Base-by-base conservation (phyloP, 1,140 invertebrate species). In the Leptonema lineaticorne region DNA sequence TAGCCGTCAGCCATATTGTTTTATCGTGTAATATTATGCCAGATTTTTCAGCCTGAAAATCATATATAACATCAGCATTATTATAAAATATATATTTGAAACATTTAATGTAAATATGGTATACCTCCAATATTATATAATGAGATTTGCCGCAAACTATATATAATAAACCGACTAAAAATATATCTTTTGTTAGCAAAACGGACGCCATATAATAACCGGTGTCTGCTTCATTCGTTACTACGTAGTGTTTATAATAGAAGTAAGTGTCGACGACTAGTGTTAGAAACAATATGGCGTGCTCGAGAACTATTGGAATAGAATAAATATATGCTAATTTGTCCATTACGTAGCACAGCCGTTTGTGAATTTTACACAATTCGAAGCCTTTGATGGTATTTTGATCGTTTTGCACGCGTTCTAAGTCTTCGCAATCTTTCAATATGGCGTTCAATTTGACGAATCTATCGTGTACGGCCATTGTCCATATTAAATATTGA, bases 41-140 rank as follows among this genome's bases (percentile, higher is more conserved):
- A 53, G 50, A 22, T 53, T 53, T 53, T 53, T 53, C 50, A 7
- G 50, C 50, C 50, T 53, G 22, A 53, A 53, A 16, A 53, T 11
- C 6, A 53, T 11, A 26, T 11, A 53, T 26, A 16, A 22, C 5
- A 4, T 50, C 18, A 50, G 18, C 5, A 50, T 24, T 11, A 26
- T 11, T 22, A 16, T 8, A 14, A 1, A 26, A 53, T 53, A 53
- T 26, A 53, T n/a, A n/a, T 20, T 53, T 24, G 7, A 2, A 53
- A 26, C 37, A 11, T 14, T 4, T 41, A 9, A 14, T 14, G 9
- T 16, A 11, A 2, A 11, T 9, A 3, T 18, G 20, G 22, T 18
- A 20, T 53, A 53, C 50, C 22, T 53, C 22, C 24, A 9, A 26
- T 53, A 53, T 53, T 11, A 53, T 53, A 1, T 2, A 1, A 11